A percentile compares a stretch with the other conserved stretches of the same genome.
Conservation (phyloP, 2,797 vertebrate genomes). For the Manis pentadactyla region DNA sequence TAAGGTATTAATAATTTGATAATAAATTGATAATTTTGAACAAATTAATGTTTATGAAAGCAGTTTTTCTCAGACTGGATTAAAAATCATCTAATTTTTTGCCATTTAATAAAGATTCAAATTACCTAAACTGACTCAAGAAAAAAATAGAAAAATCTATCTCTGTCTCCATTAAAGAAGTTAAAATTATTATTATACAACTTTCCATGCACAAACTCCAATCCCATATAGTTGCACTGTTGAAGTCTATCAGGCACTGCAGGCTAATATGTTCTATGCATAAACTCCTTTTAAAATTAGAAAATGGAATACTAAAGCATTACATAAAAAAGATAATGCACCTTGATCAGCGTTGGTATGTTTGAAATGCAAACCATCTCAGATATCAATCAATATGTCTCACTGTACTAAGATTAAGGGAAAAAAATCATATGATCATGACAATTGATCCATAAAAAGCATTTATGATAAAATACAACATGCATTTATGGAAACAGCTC, state of each 20-base stretch:
- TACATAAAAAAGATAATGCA: background rate
- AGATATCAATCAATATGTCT: background rate
- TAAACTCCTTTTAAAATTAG: background rate
- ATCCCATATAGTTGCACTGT: background rate
- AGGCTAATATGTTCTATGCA: background rate
- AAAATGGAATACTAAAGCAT: background rate
- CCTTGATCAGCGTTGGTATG: background rate
- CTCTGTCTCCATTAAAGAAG: background rate
- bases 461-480: background rate
- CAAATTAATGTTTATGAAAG: background rate
- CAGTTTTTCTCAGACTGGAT: background rate
- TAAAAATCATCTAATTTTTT: background rate
- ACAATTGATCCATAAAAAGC: background rate
- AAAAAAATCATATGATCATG: background rate
- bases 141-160: background rate
- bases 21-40: background rate
- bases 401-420: background rate
- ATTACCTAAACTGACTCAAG: background rate
- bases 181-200: background rate
- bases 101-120: background rate
- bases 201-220: background rate
- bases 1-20: background rate
- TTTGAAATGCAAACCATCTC: background rate
- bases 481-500: background rate
- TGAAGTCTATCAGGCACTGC: background rate